These are phyloP conservation scores for Sebastes kiyomatsui DNA, from an alignment of 2,797 vertebrate species.

Conservation along the genomic window DNA sequence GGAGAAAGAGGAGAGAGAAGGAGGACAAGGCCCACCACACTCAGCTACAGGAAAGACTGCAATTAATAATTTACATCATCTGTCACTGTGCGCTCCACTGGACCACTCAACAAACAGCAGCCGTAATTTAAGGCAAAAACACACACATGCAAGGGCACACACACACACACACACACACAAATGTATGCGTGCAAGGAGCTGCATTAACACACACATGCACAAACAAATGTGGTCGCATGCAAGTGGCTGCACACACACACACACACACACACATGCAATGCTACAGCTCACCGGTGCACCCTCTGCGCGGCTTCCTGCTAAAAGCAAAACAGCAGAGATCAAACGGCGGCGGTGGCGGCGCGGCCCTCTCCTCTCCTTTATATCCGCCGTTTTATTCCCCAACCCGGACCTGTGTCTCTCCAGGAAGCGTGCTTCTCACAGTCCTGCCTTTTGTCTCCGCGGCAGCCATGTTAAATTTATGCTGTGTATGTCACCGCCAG, in stretches of 20 bases:
- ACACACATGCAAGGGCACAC: constrained; percentile 33
- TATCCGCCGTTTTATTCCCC: constrained; percentile 28
- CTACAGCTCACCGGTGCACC: not conserved
- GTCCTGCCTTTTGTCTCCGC: constrained; percentile 58
- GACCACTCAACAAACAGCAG: constrained; percentile 86
- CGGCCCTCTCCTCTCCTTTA: constrained; percentile 15
- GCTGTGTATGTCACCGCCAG: constrained; percentile 63
- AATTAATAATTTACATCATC: constrained; percentile 89
- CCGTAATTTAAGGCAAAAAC: constrained; percentile 84
- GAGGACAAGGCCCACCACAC: constrained; percentile 76
- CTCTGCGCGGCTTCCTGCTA: constrained; percentile 23
- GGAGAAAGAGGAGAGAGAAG: constrained; percentile 45
- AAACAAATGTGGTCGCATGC: constrained; percentile 24
- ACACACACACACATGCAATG: not conserved
- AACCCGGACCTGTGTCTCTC: constrained; percentile 22
- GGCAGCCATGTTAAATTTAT: constrained; percentile 77
- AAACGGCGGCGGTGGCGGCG: constrained; percentile 19
- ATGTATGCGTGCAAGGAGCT: constrained; percentile 29
- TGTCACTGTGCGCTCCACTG: constrained; percentile 86
- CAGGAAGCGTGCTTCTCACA: constrained; percentile 33
- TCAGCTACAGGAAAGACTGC: constrained; percentile 84
- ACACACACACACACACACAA: not conserved
- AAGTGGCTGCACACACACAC: constrained; percentile 21
- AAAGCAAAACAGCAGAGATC: constrained; percentile 46
- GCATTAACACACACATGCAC: constrained; percentile 15